Evolutionary conservation across 2,888 invertebrate species (phyloP).

Genomic region (Sycophila texana): DNA sequence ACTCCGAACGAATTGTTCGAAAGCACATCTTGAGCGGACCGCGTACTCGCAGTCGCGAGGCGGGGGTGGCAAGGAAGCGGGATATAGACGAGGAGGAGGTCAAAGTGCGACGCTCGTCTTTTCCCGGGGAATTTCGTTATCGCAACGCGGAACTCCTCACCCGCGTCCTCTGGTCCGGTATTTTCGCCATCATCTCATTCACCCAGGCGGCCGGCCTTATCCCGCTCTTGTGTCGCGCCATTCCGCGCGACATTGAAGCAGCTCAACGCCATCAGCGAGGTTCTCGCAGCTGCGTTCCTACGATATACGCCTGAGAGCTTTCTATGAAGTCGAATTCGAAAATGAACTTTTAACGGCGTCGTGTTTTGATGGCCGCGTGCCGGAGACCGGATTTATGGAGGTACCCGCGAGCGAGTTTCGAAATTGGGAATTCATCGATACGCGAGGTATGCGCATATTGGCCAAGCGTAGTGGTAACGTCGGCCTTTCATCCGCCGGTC

Average conservation of each 20-base stretch:
- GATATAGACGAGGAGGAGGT: background rate
- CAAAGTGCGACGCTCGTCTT: constrained; percentile 2
- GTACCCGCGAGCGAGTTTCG: too few relatives aligned
- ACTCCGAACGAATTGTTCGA: too few relatives aligned
- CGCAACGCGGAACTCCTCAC: background rate
- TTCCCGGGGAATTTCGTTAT: constrained; percentile 13
- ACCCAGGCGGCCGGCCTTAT: background rate
- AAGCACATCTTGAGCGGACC: too few relatives aligned
- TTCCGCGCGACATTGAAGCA: too few relatives aligned
- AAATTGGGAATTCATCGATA: constrained; percentile 30
- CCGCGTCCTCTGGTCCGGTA: background rate
- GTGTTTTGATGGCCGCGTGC: background rate
- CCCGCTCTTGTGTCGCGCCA: background rate
- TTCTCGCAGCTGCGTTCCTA: background rate
- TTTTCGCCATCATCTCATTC: constrained; percentile 12
- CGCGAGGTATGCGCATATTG: background rate
- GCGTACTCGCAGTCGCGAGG: too few relatives aligned
- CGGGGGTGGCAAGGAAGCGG: too few relatives aligned
- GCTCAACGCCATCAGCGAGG: too few relatives aligned
- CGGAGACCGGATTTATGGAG: background rate
- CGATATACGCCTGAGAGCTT: background rate
- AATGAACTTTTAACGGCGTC: constrained; percentile 15
- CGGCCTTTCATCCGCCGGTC: background rate
- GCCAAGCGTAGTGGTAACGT: background rate
- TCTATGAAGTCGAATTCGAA: background rate